Evolutionary conservation across 2,113 vertebrate species (phyloP), one percentile per base, ranked within the genome.

Genomic region (Entomyzon cyanotis): DNA sequence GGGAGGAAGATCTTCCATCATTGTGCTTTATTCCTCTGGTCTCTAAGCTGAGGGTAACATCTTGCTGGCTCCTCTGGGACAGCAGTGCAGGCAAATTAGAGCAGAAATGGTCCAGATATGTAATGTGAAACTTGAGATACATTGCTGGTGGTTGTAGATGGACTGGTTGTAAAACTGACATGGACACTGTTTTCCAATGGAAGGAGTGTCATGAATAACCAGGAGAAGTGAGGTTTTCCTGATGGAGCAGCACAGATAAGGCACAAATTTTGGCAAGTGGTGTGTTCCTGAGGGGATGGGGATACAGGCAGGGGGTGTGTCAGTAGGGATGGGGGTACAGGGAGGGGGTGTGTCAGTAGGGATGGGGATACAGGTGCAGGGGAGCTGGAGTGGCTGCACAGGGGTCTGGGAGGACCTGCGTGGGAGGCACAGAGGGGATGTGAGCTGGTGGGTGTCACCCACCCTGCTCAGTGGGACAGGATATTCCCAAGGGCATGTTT

Each of bases 121-220:
- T 8, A 1, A 9, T 0, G 35, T 23, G 69, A 11, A 17, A 30
- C 35, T 7, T 3, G 28, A 20, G 21, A 10, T n/a, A 1, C 15
- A 1, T 5, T 12, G 30, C 14, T 9, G 11, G 23, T 3, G 41
- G 6, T 0, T 65, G 46, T 22, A 3, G n/a, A 1, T 11, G 23
- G 53, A 0, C 12, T 24, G 42, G 6, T 9, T 8, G 2, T 31
- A 33, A 63, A 49, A 3, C 27, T 28, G 53, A 7, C 8, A 4
- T 0, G 50, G 79, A 8, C 20, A 3, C 0, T 3, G 3, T 44
- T 37, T 49, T 56, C 30, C n/a, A 1, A 0, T 5, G 62, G 74
- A 41, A 47, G 67, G 52, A 25, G 59, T 39, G 67, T 9, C 3
- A 1, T 5, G 18, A 7, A 11, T 9, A 37, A 39, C 11, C 23